Base-by-base conservation (phyloP, 2,888 invertebrate genomes). In the Octonoba sinensis region DNA sequence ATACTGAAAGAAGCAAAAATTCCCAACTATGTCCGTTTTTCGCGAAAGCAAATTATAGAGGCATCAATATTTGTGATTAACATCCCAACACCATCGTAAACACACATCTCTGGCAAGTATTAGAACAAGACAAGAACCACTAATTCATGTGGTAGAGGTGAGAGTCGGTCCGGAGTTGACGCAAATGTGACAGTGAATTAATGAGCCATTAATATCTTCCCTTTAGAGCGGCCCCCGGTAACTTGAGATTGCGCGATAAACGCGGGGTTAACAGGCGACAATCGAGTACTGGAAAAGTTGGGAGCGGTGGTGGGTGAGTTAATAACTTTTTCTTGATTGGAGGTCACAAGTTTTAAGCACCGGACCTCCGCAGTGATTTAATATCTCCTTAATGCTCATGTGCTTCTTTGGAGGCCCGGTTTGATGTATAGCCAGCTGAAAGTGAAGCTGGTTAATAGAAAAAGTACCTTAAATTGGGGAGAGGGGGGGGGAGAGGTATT, bases 171-270 rank as follows among this genome's bases (percentile, higher is more conserved):
- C 16, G 71, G 56, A 13, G n/a, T 56, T 49, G 49, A 60, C 24
- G 54, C 47, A 72, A 69, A 66, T 67, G 27, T 62, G 60, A 78
- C 67, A 67, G 60, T 16, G 67, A 72, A 72, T 72, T 62, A 79
- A 79, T 79, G 78, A 67, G 72, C 24, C 60, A 79, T 72, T 79
- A 79, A 79, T 79, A 59, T 54, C 76, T 65, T 46, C 73, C 16
- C 20, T 49, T 49, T 49, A 65, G 49, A 62, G 44, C 36, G 3
- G 71, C 65, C 71, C 24, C 65, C 13, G 64, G 77, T 71, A 60
- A 70, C 60, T 20, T 0, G 27, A 57, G 36, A 71, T 66, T 46
- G 71, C 49, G 12, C 22, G 22, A 49, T 49, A 49, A 49, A 22
- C 15, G 65, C 22, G 24, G 20, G 22, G n/a, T 62, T 47, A 49